A percentile compares a stretch with the other conserved stretches of the same genome.
Conservation (phyloP, 1,140 invertebrate genomes). For the Drosophila gunungcola region DNA sequence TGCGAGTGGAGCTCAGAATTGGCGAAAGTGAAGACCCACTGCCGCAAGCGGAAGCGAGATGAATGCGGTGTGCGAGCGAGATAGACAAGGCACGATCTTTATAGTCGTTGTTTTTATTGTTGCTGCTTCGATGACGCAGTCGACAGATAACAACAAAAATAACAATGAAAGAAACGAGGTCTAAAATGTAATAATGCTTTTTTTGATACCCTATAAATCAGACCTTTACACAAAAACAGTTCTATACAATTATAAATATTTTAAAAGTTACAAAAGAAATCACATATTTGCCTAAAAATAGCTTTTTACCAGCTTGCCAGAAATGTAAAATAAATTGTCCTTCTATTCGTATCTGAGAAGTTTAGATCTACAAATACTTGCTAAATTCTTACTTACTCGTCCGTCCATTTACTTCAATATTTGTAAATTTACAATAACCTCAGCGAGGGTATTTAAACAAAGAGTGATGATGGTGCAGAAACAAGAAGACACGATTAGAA, state of each 20-base stretch:
- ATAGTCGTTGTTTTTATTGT: slow-evolving; percentile 11
- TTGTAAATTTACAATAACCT: not conserved
- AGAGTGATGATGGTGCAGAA: slow-evolving; percentile 73
- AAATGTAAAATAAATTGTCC: no score
- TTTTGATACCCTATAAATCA: slow-evolving; percentile 2
- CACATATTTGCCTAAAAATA: no score
- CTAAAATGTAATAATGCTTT: not conserved
- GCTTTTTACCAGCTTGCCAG: no score
- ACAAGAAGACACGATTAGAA: slow-evolving; percentile 73
- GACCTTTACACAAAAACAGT: no score
- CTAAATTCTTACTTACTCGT: no score
- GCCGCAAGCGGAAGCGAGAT: slow-evolving; percentile 62
- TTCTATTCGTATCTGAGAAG: no score
- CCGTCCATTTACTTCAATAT: no score
- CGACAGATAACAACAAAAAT: slow-evolving; percentile 50
- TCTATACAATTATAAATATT: no score
- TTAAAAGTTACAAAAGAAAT: no score
- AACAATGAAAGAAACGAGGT: slow-evolving; percentile 48
- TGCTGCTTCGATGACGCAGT: slow-evolving; percentile 68
- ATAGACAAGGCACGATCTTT: slow-evolving; percentile 39
- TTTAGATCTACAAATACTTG: no score
- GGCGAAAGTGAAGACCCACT: slow-evolving; percentile 83
- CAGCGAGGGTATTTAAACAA: slow-evolving; percentile 44
- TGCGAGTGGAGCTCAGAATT: slow-evolving; percentile 80
- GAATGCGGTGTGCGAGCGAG: slow-evolving; percentile 14